Percentiles rank a stretch among this genome's conserved stretches.
phyloP scores from a whole-genome alignment of 2,888 invertebrate genomes.

The Lucinisca nassula region DNA sequence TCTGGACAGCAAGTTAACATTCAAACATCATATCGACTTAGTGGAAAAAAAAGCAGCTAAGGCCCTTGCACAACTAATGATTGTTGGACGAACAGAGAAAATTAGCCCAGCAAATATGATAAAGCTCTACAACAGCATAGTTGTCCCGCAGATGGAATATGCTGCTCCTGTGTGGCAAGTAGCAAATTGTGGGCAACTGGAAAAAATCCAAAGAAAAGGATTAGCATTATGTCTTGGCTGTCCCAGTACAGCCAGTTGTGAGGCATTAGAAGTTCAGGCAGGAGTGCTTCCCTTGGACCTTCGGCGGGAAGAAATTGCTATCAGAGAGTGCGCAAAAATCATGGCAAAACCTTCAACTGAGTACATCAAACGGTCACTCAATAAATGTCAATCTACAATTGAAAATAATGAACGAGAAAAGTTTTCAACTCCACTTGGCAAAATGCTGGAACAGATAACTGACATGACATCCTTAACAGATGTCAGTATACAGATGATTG shows the following conservation, averaged over 20 bases:
- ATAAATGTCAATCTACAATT: neutral
- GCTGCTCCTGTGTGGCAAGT: constrained; percentile 31
- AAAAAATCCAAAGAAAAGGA: constrained; percentile 27
- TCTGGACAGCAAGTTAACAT: constrained; percentile 19
- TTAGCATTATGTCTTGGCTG: constrained; percentile 18
- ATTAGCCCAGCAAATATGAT: neutral
- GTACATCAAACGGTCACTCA: neutral
- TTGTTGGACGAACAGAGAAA: constrained; percentile 1
- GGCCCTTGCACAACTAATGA: neutral
- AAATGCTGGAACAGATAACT: constrained; percentile 10
- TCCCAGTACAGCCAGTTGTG: neutral
- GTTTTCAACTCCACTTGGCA: constrained; percentile 2
- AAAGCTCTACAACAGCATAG: constrained; percentile 4
- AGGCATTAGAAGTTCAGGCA: constrained; percentile 18
- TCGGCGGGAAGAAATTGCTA: constrained; percentile 4
- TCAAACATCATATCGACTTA: constrained; percentile 1
- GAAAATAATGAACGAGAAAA: neutral
- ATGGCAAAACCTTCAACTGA: neutral
- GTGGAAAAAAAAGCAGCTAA: constrained; percentile 1
- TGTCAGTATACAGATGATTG: neutral
- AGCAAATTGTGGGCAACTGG: neutral
- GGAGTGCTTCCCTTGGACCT: constrained; percentile 23
- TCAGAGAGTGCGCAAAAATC: constrained; percentile 21
- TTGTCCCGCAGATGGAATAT: constrained; percentile 32
- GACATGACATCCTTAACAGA: constrained; percentile 23